phyloP scores from a whole-genome alignment of 2,113 vertebrate genomes.

The Eudyptes chrysolophus region DNA sequence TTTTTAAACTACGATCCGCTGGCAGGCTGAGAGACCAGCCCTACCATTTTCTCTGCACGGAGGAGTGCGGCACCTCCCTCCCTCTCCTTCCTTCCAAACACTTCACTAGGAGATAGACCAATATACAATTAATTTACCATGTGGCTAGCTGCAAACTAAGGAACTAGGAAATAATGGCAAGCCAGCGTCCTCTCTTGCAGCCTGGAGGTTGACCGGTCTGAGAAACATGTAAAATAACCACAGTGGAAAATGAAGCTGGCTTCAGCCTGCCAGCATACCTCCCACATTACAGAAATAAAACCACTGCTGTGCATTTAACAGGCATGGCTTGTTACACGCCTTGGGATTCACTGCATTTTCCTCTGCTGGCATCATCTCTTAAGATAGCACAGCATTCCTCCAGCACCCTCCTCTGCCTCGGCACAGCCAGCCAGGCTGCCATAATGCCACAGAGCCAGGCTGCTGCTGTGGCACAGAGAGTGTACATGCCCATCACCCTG shows the following conservation, averaged over 20 bases:
- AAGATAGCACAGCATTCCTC: background rate
- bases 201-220: background rate
- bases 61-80: background rate
- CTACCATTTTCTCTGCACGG: background rate
- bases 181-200: background rate
- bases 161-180: background rate
- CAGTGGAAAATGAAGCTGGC: background rate
- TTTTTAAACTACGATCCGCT: background rate
- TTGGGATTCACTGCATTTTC: background rate
- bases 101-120: background rate
- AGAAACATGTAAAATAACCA: background rate
- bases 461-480: background rate
- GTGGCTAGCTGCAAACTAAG: background rate
- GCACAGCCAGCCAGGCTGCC: background rate
- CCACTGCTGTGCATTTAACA: background rate
- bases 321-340: background rate
- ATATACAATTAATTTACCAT: background rate
- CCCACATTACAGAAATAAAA: background rate
- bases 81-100: background rate
- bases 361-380: background rate
- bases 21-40: background rate
- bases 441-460: accelerated
- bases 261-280: background rate
- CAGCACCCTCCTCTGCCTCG: background rate
- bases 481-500: accelerated